Base-by-base conservation (phyloP, 2,797 vertebrate genomes). In the Parotocinclus haroldoi region DNA sequence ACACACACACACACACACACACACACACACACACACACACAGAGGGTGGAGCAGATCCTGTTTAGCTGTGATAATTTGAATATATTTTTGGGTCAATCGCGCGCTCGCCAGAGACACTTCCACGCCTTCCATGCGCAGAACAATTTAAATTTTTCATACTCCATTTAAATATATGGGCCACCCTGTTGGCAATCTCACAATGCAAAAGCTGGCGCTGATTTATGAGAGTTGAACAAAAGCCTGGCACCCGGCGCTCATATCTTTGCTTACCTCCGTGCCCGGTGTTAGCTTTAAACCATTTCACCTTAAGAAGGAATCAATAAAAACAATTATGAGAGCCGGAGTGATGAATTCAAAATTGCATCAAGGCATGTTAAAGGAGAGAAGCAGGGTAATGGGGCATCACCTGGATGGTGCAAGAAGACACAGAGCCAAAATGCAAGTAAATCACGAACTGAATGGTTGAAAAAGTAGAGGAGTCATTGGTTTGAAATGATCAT, bases 81-180 rank as follows among this genome's bases (percentile, higher is more conserved):
- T 90, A 87, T 89, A 88, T 88, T 86, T 90, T 89, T 89, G 87
- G 88, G 87, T 89, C 86, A 86, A 82, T 79, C 82, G 83, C 77
- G 80, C 12, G 65, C 83, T 86, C 80, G 75, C 82, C 77, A 85
- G 84, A 87, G 85, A 89, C 80, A 63, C 79, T 82, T 88, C 81
- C 81, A 84, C 78, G 82, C 82, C 82, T 84, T 84, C 80, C 83
- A 83, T 87, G 85, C 81, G 79, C 87, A 13, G 83, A 90, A 86
- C 84, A 86, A 89, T 89, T 88, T 86, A 80, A 86, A 89, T 88
- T 84, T 89, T 89, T 89, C 87, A 90, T 89, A 89, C 89, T 89
- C 84, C 82, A 85, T 89, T 87, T 87, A 85, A 89, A 81, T 88
- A 90, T 89, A 89, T 86, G 85, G 88, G 80, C 85, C 88, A 89